Conservation (phyloP, 2,113 vertebrate species). For the Pan paniscus region DNA sequence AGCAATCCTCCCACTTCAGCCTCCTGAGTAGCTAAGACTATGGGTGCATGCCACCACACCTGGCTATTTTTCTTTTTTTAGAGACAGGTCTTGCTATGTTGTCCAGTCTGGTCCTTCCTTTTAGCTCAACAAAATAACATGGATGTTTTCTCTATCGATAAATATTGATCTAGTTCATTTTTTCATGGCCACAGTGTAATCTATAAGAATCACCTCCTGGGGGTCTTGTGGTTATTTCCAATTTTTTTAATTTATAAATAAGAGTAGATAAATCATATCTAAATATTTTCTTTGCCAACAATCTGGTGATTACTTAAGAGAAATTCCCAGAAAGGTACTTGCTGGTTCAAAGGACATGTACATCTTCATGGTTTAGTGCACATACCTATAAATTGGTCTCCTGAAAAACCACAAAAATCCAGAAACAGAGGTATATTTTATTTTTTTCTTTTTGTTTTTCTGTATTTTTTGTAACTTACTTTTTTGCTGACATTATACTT, state of each 20-base stretch:
- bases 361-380: background rate
- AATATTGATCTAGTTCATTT: background rate
- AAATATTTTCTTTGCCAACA: background rate
- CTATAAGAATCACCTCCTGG: background rate
- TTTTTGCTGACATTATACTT: background rate
- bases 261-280: background rate
- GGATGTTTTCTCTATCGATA: background rate
- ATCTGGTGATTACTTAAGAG: background rate
- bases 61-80: too few relatives aligned
- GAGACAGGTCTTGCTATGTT: too few relatives aligned
- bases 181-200: background rate
- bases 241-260: slow-evolving; percentile 20
- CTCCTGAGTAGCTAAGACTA: too few relatives aligned
- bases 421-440: background rate
- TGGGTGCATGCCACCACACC: too few relatives aligned
- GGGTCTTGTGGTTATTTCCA: background rate
- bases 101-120: background rate
- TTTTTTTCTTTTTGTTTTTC: background rate
- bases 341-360: background rate
- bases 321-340: background rate
- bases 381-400: background rate
- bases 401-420: background rate
- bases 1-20: too few relatives aligned
- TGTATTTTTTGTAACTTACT: background rate
- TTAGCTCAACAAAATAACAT: background rate